Base-by-base conservation (phyloP, 2,113 vertebrate genomes). In the Crotalus tigris region DNA sequence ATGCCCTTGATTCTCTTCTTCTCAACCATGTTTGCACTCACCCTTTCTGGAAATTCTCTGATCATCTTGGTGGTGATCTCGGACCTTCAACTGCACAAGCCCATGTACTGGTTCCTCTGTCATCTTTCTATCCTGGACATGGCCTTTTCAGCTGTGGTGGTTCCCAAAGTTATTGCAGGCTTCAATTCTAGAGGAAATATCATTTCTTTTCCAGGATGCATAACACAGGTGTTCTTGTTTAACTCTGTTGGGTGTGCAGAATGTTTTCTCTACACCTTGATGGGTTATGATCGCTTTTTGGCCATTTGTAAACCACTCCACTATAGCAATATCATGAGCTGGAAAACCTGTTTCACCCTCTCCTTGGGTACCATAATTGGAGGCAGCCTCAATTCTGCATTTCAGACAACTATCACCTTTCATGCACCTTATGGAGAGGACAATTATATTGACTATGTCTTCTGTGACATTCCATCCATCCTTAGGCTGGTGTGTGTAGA, bases 41-140 rank as follows among this genome's bases (percentile, higher is more conserved):
- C 96, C 0, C 26, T 97, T 26, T 92, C 92, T 3, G 96, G 97
- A 19, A 97, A 97, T 92, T 92, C 95, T 26, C 92, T 97, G 15
- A 96, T 97, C 91, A 96, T 97, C 88, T 91, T 96, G 94, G 96
- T 94, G 0, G 61, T 97, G 85, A 81, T 93, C 61, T 61, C 59
- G 24, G 95, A 97, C 13, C 46, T 87, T 61, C 94, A 29, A 3
- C 94, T 97, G 39, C 97, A 97, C 89, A 88, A 64, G 4, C 96
- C 96, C 58, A 97, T 97, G 96, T 97, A 96, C 88, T 97, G 95
- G 94, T 97, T 97, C 90, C 93, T 97, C 0, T 96, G 96, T 57
- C 96, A 97, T 26, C 94, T 97, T 51, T 97, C 96, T 54, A 94
- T 97, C 85, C 90, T 97, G 92, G 96, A 97, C 46, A 94, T 97